Conservation (phyloP, 2,888 invertebrate species). For the Metacarcinus magister region DNA sequence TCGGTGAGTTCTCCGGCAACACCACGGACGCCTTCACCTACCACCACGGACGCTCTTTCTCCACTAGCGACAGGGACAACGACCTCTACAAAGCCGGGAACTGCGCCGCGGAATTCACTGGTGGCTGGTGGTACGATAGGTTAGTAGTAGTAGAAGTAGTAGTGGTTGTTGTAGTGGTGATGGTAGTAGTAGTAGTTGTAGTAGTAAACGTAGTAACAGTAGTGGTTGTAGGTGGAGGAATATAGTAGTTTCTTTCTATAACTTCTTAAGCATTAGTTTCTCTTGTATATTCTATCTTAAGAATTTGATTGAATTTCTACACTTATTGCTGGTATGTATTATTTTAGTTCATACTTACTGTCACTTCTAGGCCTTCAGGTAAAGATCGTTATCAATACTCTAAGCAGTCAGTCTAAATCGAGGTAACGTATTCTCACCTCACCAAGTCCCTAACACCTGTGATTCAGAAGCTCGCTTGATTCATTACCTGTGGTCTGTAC, state of each 20-base stretch:
- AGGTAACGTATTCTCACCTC: too few relatives aligned
- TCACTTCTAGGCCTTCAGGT: too few relatives aligned
- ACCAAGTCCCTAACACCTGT: neutral
- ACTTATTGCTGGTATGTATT: too few relatives aligned
- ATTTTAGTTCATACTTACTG: too few relatives aligned
- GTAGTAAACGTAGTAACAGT: neutral
- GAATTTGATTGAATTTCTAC: too few relatives aligned
- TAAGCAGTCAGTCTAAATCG: too few relatives aligned
- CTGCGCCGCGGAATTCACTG: conserved; percentile 79
- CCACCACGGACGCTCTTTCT: conserved; percentile 81
- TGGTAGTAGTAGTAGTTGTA: neutral
- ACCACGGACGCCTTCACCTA: conserved; percentile 81
- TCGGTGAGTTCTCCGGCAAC: conserved; percentile 80
- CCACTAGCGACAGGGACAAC: conserved; percentile 78
- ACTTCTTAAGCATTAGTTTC: too few relatives aligned
- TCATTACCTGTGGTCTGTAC: neutral
- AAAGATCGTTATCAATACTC: too few relatives aligned
- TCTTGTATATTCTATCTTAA: too few relatives aligned
- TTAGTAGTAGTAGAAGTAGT: conserved; percentile 53
- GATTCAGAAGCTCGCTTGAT: neutral
- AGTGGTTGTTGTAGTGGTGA: neutral
- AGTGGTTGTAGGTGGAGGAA: neutral
- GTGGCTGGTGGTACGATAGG: conserved; percentile 82
- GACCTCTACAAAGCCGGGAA: conserved; percentile 80
- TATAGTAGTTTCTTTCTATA: neutral